Conservation (phyloP, 2,888 invertebrate genomes). For the Lithophane socia region DNA sequence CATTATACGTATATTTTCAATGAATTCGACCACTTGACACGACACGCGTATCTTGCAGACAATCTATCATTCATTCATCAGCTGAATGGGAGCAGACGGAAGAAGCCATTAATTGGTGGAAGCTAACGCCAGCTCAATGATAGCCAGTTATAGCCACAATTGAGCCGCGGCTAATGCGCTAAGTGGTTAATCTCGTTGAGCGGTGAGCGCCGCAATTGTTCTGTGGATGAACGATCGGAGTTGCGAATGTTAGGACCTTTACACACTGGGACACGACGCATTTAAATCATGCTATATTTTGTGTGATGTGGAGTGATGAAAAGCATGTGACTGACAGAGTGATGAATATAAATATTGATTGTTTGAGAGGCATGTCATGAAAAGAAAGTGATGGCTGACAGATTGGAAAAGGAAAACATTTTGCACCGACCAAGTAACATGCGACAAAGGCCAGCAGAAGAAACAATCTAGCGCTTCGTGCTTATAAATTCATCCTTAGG, state of each 20-base stretch:
- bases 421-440: neutral
- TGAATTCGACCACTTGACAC: conserved; percentile 1
- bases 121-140: conserved; percentile 38
- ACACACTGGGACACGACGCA: conserved; percentile 6
- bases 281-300: neutral
- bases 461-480: neutral
- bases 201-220: conserved; percentile 46
- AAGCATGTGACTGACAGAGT: neutral
- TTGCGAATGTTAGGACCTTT: neutral
- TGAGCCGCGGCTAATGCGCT: conserved; percentile 56
- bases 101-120: conserved; percentile 51
- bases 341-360: neutral
- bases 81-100: conserved; percentile 41
- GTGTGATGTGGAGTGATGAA: neutral
- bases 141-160: conserved; percentile 40
- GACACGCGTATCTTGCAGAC: conserved; percentile 37
- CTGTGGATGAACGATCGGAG: neutral
- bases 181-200: conserved; percentile 61
- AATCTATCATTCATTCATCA: conserved; percentile 54
- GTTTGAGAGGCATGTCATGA: neutral
- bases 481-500: neutral
- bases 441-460: neutral
- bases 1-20: neutral
- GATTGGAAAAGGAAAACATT: neutral
- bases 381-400: neutral